Percentiles rank a stretch among this genome's conserved stretches.
Evolutionary conservation across 2,113 vertebrate genomes (phyloP).

Genomic region (Daboia siamensis): DNA sequence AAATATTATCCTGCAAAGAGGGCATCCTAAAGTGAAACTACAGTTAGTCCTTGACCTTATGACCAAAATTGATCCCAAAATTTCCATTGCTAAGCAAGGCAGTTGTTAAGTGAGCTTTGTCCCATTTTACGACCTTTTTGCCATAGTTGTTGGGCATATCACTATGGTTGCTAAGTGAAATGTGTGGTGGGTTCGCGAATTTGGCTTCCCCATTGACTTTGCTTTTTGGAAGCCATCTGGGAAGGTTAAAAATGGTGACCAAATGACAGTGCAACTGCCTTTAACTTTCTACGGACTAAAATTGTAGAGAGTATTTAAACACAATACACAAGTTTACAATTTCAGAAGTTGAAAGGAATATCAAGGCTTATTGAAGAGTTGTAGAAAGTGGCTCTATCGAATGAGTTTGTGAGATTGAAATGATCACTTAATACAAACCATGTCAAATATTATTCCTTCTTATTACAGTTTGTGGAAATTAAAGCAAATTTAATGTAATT

Average conservation of each 20-base stretch:
- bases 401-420: background rate
- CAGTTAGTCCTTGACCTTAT: background rate
- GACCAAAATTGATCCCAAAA: background rate
- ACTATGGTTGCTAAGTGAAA: background rate
- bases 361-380: background rate
- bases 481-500: background rate
- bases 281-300: accelerated
- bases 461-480: background rate
- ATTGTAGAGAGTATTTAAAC: background rate
- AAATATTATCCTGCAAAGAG: background rate
- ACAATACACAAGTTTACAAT: background rate
- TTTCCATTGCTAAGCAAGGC: background rate
- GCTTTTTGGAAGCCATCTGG: background rate
- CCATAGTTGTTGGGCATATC: background rate
- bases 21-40: background rate
- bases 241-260: background rate
- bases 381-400: background rate
- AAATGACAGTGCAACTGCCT: background rate
- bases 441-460: background rate
- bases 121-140: background rate
- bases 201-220: background rate
- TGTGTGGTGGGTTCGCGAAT: background rate
- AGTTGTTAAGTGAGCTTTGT: background rate
- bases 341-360: background rate
- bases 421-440: background rate